phyloP scores from a whole-genome alignment of 1,140 invertebrate genomes.

The Cheumatopsyche charites region DNA sequence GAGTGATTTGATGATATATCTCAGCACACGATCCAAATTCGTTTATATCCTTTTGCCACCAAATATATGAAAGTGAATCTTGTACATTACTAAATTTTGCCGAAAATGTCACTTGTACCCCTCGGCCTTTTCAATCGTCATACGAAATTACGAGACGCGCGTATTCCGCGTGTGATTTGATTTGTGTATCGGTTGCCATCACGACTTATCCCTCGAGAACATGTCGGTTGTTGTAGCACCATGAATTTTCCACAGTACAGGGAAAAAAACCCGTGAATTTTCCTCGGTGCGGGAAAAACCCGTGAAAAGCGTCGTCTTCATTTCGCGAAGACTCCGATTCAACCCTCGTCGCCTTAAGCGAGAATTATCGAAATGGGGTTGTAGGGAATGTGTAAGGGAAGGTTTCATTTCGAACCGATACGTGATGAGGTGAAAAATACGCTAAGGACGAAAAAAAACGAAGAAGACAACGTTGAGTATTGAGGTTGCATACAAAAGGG shows the following conservation, averaged over 20 bases:
- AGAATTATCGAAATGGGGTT: constrained; percentile 9
- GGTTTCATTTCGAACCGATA: too few relatives aligned
- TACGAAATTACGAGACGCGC: too few relatives aligned
- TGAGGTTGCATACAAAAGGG: constrained; percentile 24
- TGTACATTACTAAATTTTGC: too few relatives aligned
- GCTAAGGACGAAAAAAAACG: constrained; percentile 15
- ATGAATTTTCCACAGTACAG: not conserved
- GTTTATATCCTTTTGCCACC: too few relatives aligned
- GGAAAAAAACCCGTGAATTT: too few relatives aligned
- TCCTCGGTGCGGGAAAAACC: constrained; percentile 25
- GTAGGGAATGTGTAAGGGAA: not conserved
- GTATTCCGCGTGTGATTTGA: not conserved
- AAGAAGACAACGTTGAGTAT: too few relatives aligned
- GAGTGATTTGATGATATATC: too few relatives aligned
- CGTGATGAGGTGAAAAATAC: too few relatives aligned
- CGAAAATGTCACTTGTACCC: too few relatives aligned
- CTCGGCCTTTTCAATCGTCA: too few relatives aligned
- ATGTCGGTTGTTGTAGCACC: not conserved
- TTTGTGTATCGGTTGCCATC: constrained; percentile 22
- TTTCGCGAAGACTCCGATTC: constrained; percentile 6
- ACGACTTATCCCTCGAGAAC: constrained; percentile 13
- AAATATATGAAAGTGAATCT: too few relatives aligned
- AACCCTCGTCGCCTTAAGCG: constrained; percentile 28
- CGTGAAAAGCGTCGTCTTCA: constrained; percentile 13
- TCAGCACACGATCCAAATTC: too few relatives aligned